Base-by-base conservation (phyloP, 1,140 invertebrate species). In the Drosophila pallidifrons region DNA sequence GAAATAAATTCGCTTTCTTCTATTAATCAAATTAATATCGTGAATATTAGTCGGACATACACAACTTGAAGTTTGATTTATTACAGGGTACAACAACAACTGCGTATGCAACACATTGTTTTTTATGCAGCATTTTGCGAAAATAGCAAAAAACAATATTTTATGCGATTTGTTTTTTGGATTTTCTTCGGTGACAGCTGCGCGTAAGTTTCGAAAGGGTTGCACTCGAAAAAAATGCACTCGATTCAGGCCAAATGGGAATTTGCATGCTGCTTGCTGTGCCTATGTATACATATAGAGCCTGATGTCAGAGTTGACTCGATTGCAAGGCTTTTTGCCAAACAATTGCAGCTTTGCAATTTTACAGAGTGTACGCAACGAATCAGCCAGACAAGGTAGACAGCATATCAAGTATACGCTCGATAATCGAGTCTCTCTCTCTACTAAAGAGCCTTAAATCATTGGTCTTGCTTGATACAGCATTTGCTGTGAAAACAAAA, bases 121-220 rank as follows among this genome's bases (percentile, higher is more conserved):
- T 46, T 15, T 69, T 63, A 47, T 64, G 65, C 35, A 32, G 7
- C 30, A 38, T 38, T 8, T 38, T 38, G 8, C 35, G 35, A 38
- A 38, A 38, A 38, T 38, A 38, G 35, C 35, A 10, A 38, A 38
- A 38, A 38, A 38, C 35, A 38, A 38, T 38, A 38, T 38, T 38
- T 38, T 38, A 38, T 38, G 35, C 35, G 35, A 38, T 38, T 38
- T 10, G 35, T 38, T 38, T 38, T 38, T 38, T 38, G 35, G 35
- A 38, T 10, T 38, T 55, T 72, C 55, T 61, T 69, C 69, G 30
- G 68, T 47, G 16, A 43, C 28, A 68, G 68, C 79, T 60, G 57
- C 64, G 72, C 47, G 41, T 20, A n/a, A 25, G 49, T 68, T 81
- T 46, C 28, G 35, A 64, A 77, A 81, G 54, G 72, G 52, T 57